Conservation (phyloP, 1,140 invertebrate species). For the Drosophila bocki region DNA sequence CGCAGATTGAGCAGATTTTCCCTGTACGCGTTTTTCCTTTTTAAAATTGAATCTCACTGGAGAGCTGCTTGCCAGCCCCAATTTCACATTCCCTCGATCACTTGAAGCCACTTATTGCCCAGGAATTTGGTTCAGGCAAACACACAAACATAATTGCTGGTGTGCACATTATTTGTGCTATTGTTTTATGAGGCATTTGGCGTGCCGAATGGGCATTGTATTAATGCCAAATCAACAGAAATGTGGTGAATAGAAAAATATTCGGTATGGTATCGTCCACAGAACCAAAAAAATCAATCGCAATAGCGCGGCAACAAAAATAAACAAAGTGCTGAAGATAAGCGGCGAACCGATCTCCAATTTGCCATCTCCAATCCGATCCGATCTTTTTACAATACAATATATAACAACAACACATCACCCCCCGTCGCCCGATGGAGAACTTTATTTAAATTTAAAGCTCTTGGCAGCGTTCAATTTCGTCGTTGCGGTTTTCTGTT, state of each 20-base stretch:
- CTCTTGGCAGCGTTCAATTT: constrained; percentile 43
- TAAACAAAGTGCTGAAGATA: constrained; percentile 60
- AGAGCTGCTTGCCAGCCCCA: not conserved
- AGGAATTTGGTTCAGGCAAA: constrained; percentile 33
- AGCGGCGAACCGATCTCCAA: constrained; percentile 30
- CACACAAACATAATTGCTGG: constrained; percentile 40
- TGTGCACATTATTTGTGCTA: constrained; percentile 34
- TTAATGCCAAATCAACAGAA: constrained; percentile 74
- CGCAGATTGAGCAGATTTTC: constrained; percentile 33
- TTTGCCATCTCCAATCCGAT: constrained; percentile 5
- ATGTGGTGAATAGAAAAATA: constrained; percentile 53
- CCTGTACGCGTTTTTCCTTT: constrained; percentile 21
- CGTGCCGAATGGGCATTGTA: constrained; percentile 49
- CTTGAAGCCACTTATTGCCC: constrained; percentile 45
- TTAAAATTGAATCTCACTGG: constrained; percentile 11
- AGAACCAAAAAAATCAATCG: constrained; percentile 17
- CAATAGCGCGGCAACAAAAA: constrained; percentile 23
- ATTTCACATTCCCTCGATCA: constrained; percentile 15
- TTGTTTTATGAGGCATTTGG: constrained; percentile 40
- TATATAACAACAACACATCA: not conserved
- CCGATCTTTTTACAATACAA: constrained; percentile 8
- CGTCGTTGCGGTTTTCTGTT: constrained; percentile 49
- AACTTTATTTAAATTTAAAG: constrained; percentile 42
- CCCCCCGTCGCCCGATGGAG: not conserved
- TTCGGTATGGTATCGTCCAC: constrained; percentile 30